Evolutionary conservation across 2,113 vertebrate genomes (phyloP).

Genomic region (Ailurus styani): DNA sequence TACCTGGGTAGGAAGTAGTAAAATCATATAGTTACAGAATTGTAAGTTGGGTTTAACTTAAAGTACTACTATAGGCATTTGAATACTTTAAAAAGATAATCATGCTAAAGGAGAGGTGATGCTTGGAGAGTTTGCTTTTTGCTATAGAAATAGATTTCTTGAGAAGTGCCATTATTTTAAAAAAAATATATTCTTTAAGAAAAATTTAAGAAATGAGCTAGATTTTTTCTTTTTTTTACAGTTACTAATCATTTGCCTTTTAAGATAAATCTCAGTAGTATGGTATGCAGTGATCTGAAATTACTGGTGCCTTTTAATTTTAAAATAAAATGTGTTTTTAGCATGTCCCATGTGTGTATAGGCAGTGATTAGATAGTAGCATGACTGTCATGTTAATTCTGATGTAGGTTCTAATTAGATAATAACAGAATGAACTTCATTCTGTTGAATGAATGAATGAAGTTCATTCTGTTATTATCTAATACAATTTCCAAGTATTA

Average conservation of each 20-base stretch:
- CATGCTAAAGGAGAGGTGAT: constrained; percentile 5
- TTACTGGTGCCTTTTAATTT: constrained; percentile 29
- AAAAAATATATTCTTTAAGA: background rate
- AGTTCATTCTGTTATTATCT: background rate
- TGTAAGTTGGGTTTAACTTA: constrained; percentile 34
- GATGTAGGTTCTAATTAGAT: background rate
- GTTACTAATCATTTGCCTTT: constrained; percentile 25
- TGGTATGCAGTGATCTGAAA: background rate
- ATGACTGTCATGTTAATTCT: background rate
- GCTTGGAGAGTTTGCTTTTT: constrained; percentile 2
- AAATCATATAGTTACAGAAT: constrained; percentile 3
- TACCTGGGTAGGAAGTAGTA: background rate
- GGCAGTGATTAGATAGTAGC: background rate
- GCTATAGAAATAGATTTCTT: background rate
- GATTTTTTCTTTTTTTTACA: background rate
- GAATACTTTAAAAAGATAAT: constrained; percentile 25
- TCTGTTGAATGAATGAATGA: constrained; percentile 18
- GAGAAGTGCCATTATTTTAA: background rate
- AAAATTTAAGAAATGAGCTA: constrained; percentile 34
- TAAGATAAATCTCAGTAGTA: background rate
- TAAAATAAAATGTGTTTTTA: background rate
- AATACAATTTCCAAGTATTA: background rate
- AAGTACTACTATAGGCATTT: background rate
- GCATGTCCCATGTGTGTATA: background rate
- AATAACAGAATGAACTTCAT: no score